These are phyloP conservation scores for Cataglyphis rosenhaueri DNA, from an alignment of 2,888 invertebrate genomes.

Conservation along the genomic window DNA sequence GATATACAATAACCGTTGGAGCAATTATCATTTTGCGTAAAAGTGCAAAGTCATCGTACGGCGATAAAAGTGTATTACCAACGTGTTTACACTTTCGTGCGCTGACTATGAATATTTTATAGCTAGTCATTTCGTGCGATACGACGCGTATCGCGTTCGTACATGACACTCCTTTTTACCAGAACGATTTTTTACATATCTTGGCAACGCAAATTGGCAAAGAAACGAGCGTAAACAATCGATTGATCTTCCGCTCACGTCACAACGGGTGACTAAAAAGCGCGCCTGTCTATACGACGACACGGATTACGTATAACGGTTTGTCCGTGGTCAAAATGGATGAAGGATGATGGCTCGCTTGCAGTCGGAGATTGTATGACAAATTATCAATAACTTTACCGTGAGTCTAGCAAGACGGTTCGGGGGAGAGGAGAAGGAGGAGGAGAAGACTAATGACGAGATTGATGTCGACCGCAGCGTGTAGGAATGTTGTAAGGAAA, in stretches of 20 bases:
- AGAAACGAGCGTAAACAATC: constrained; percentile 30
- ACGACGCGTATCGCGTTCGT: background rate
- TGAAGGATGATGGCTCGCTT: constrained; percentile 73
- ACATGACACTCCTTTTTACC: background rate
- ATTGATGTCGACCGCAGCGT: constrained; percentile 71
- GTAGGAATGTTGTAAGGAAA: constrained; percentile 70
- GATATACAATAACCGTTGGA: background rate
- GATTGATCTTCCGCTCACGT: constrained; percentile 58
- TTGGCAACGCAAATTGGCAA: constrained; percentile 3
- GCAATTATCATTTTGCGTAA: background rate
- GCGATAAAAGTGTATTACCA: background rate
- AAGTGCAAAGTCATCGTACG: background rate
- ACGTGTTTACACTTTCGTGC: background rate
- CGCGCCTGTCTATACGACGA: constrained; percentile 25
- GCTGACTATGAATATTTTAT: constrained; percentile 12
- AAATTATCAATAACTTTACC: constrained; percentile 79
- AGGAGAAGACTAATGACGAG: constrained; percentile 76
- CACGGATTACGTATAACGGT: constrained; percentile 58
- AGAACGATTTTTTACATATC: constrained; percentile 13
- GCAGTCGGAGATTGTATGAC: constrained; percentile 75
- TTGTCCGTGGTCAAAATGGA: constrained; percentile 60
- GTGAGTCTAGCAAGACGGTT: constrained; percentile 71
- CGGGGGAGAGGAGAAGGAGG: constrained; percentile 38
- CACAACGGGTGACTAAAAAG: constrained; percentile 60
- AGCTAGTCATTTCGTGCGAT: background rate